Conservation (phyloP, 1,140 invertebrate genomes). For the Bradynema listronoti region DNA sequence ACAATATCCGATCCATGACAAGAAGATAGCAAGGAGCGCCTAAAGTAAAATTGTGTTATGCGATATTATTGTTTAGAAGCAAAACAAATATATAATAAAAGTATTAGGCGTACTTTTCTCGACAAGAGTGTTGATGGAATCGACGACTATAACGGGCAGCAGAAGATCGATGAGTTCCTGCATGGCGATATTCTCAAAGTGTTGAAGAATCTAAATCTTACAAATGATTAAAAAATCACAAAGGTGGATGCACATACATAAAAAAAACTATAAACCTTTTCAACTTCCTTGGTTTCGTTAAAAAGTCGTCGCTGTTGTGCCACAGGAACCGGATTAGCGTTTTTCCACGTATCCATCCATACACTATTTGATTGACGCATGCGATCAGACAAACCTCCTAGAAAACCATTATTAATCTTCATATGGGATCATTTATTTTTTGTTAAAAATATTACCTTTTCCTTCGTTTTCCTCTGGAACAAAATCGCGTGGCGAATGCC, state of each 20-base stretch:
- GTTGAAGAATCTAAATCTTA: conserved; percentile 36
- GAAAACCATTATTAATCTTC: not conserved
- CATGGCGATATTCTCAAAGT: conserved; percentile 31
- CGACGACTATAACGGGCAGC: conserved; percentile 38
- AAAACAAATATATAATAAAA: not conserved
- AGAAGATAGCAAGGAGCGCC: not conserved
- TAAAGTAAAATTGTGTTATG: not conserved
- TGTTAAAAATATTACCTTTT: conserved; percentile 71
- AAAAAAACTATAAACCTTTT: conserved; percentile 64
- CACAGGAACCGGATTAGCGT: conserved; percentile 76
- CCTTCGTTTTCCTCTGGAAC: conserved; percentile 59
- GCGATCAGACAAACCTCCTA: conserved; percentile 59
- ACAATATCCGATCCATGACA: not conserved
- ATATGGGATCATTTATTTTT: not conserved
- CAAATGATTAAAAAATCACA: not conserved
- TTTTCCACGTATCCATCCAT: conserved; percentile 80
- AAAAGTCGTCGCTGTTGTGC: conserved; percentile 81
- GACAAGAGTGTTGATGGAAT: conserved; percentile 17
- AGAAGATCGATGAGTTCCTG: conserved; percentile 35
- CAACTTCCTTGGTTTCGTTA: conserved; percentile 87
- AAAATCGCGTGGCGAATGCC: conserved; percentile 95
- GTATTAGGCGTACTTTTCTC: conserved; percentile 16
- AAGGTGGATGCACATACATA: conserved; percentile 1
- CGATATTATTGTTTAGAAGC: not conserved
- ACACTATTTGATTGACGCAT: conserved; percentile 91